These are phyloP conservation scores for Littorina saxatilis DNA, from an alignment of 1,140 invertebrate genomes.

Conservation along the genomic window DNA sequence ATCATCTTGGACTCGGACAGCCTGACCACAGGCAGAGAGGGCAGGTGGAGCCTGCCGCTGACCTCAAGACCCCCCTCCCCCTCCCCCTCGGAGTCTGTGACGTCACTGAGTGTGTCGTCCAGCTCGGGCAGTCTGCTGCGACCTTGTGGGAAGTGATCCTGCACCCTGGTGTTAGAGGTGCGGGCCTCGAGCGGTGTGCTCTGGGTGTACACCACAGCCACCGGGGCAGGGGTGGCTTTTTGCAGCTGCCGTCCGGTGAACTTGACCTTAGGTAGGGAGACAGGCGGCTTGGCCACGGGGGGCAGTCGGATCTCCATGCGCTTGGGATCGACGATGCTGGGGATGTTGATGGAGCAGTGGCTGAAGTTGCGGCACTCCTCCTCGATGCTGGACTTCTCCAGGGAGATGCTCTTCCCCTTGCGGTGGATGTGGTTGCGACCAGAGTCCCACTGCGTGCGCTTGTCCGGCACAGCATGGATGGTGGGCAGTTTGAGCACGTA, in stretches of 20 bases:
- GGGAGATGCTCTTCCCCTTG: background rate
- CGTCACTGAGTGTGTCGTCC: background rate
- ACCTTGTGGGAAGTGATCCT: background rate
- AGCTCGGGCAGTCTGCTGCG: background rate
- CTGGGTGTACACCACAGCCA: background rate
- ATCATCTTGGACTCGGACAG: background rate
- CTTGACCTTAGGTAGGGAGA: background rate
- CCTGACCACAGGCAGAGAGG: background rate
- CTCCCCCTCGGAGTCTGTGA: background rate
- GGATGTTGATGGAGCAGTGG: background rate
- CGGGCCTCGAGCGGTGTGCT: background rate
- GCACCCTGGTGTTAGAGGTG: background rate
- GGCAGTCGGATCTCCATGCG: constrained; percentile 8
- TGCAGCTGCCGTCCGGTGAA: background rate
- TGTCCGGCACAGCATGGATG: background rate
- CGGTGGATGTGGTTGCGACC: constrained; percentile 14
- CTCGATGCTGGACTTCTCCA: background rate
- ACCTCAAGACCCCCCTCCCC: background rate
- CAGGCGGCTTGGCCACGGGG: background rate
- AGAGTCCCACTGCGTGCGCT: background rate
- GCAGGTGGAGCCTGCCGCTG: background rate
- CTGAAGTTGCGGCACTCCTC: constrained; percentile 9
- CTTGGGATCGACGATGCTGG: background rate
- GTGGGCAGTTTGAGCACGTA: background rate
- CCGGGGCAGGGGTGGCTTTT: background rate